A percentile compares a stretch with the other conserved stretches of the same genome.
Evolutionary conservation across 2,113 vertebrate species (phyloP).

Genomic region (Sapajus apella): DNA sequence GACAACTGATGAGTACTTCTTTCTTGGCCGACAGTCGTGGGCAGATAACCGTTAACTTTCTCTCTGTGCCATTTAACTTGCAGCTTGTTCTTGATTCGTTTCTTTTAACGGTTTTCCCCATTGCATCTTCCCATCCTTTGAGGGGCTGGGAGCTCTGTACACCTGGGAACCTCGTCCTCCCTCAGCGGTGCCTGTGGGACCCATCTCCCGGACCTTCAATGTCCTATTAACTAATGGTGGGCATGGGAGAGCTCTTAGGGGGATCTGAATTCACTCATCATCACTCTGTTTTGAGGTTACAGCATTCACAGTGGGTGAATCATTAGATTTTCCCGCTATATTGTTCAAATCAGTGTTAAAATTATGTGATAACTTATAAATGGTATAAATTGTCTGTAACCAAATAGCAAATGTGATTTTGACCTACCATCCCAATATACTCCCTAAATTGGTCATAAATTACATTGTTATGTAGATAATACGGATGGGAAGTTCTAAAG

Average conservation of each 20-base stretch:
- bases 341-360: neutral
- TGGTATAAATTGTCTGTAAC: neutral
- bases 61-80: neutral
- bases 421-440: neutral
- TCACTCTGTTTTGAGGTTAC: neutral
- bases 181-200: neutral
- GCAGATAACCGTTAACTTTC: constrained; percentile 50
- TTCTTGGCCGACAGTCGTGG: neutral
- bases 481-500: neutral
- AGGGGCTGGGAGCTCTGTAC: neutral
- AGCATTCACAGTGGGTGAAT: neutral
- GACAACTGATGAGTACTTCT: constrained; percentile 32
- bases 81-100: constrained; percentile 42
- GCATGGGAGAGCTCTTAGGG: neutral
- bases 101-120: constrained; percentile 20
- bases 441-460: neutral
- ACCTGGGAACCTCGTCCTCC: neutral
- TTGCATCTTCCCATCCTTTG: neutral
- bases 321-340: neutral
- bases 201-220: neutral
- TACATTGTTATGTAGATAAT: neutral
- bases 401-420: neutral
- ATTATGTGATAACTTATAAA: neutral
- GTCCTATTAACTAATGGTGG: neutral
- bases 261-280: neutral